Evolutionary conservation across 2,888 invertebrate genomes (phyloP), one percentile per base, ranked within the genome.

Genomic region (Onchidella celtica): DNA sequence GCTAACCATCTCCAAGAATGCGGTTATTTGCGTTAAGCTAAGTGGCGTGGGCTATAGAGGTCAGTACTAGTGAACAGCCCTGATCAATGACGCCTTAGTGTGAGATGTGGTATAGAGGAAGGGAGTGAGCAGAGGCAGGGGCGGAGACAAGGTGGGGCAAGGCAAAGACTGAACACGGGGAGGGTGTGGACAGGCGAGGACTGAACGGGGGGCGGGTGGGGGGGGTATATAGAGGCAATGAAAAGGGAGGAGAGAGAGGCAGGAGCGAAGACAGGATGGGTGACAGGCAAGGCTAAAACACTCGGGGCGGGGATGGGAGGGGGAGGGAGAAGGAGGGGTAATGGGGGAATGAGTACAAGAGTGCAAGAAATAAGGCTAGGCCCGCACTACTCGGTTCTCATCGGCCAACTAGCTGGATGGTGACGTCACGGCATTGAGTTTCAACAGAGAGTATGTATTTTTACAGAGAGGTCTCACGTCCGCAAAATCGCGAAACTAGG

Each of bases 21-120:
- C 68, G 77, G 77, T 77, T 77, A 77, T 77, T 77, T 77, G 77
- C 55, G 77, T 68, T 77, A 68, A 77, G 77, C 68, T 68, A 77
- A 77, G 68, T 77, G 68, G 65, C 68, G 77, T 29, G 17, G 57
- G 55, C 77, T 77, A 55, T 14, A 55, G 66, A 68, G 66, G 75
- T 63, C 77, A 77, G 68, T 57, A 68, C 66, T 57, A 38, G 57
- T 55, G n/a, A 68, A 55, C 4, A 66, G 4, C 34, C 68, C 57
- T 27, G 68, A 77, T 77, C 77, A 77, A 77, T 77, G 77, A 55
- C 32, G 68, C 38, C 65, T 21, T 4, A 27, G 21, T 61, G 61
- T 66, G 66, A 21, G 66, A 11, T 11, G 66, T 4, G 32, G 29
- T 4, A n/a, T 4, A 24, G 34, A 32, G 66, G 17, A 34, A 34